Conservation (phyloP, 2,797 vertebrate genomes). For the Apogon talboti region DNA sequence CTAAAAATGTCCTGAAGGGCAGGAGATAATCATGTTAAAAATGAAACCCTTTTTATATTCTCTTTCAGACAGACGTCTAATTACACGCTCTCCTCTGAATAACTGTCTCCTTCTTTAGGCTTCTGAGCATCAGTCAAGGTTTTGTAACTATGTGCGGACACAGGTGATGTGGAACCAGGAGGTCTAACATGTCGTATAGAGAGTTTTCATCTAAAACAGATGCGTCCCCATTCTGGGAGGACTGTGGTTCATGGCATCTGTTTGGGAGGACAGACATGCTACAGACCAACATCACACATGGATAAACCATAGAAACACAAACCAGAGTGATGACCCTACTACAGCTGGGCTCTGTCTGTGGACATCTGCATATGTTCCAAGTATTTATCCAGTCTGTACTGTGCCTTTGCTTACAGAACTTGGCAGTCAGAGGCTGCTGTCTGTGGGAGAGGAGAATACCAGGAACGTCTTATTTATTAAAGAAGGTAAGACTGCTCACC, state of each 20-base stretch:
- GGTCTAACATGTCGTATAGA: neutral
- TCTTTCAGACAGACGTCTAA: constrained; percentile 50
- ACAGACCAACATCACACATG: constrained; percentile 13
- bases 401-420: constrained; percentile 65
- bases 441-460: constrained; percentile 56
- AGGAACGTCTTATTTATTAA: constrained; percentile 51
- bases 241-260: no score
- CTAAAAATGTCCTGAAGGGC: constrained; percentile 50
- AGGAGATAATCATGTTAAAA: constrained; percentile 56
- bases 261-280: constrained; percentile 17
- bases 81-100: constrained; percentile 45
- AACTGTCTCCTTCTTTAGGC: constrained; percentile 19
- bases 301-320: constrained; percentile 33
- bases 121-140: constrained; percentile 7
- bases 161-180: neutral
- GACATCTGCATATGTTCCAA: constrained; percentile 35
- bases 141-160: constrained; percentile 11
- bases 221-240: constrained; percentile 49
- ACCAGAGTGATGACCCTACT: no score
- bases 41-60: constrained; percentile 18
- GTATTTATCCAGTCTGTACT: constrained; percentile 54
- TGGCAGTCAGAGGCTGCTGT: constrained; percentile 49
- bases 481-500: constrained; percentile 64
- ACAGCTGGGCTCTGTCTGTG: no score
- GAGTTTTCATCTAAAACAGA: constrained; percentile 44